Evolutionary conservation across 1,140 invertebrate genomes (phyloP), one percentile per base, ranked within the genome.

Genomic region (Drosophila biarmipes): DNA sequence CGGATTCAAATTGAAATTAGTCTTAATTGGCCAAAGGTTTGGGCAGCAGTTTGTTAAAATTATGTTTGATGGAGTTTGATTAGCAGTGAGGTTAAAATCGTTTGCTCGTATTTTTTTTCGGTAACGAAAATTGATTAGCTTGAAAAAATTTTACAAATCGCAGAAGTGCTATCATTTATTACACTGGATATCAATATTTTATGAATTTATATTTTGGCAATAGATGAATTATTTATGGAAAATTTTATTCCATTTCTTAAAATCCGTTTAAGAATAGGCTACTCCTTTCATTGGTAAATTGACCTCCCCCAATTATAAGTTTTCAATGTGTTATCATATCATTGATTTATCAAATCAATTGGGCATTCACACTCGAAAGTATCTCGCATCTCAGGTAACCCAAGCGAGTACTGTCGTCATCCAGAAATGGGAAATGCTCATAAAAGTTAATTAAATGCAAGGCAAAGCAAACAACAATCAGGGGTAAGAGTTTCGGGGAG

Each of bases 401-500:
- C 48, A 19, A 15, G 43, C 62, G n/a, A 11, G 55, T 43, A 40
- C 24, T 31, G 40, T 31, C 35, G 29, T 40, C 58, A 64, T 82
- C 59, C 64, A 57, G 53, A 72, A 66, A 42, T 53, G 52, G 52
- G 51, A 85, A 85, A 85, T 80, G 67, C 81, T 79, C 72, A 86
- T 85, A 85, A 85, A 85, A 85, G 76, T 85, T 85, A 85, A 85
- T 85, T 85, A 85, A 85, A 85, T 85, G 81, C 80, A 85, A 85
- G 78, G 66, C 61, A 67, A 78, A 71, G 66, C 62, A 75, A 78
- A 80, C 58, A 79, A 51, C 27, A 62, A 73, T 40, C 38, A 54
- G 29, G 45, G 35, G 15, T 38, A 54, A 27, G 55, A 55, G 62
- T 17, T 5, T 2, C 46, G 11, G 27, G 40, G 46, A 52, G 52